Conservation (phyloP, 2,888 invertebrate species). For the Lamellibrachia columna region DNA sequence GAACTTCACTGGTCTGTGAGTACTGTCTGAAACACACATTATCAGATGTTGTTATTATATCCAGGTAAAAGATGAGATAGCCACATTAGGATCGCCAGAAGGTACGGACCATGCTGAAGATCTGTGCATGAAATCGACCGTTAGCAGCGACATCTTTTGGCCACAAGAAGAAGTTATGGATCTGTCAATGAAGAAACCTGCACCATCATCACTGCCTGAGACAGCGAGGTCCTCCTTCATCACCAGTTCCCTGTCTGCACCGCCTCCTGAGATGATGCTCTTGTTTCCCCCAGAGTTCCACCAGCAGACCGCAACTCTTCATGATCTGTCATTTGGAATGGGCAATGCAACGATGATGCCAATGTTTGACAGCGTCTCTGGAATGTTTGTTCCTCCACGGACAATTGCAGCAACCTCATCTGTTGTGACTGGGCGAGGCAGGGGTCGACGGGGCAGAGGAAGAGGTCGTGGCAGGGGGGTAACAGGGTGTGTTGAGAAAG, state of each 20-base stretch:
- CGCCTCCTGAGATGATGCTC: neutral
- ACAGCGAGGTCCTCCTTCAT: neutral
- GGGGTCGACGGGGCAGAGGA: neutral
- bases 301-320: neutral
- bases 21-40: too few species aligned
- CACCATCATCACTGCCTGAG: constrained; percentile 18
- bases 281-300: constrained; percentile 26
- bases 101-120: neutral
- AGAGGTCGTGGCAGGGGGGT: neutral
- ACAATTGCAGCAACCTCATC: constrained; percentile 24
- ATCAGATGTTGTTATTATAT: too few species aligned
- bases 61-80: neutral
- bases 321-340: constrained; percentile 23
- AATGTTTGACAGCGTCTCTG: constrained; percentile 38
- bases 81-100: neutral
- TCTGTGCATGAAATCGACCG: neutral
- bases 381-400: constrained; percentile 37
- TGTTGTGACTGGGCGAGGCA: constrained; percentile 13
- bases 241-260: neutral
- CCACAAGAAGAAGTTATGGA: constrained; percentile 41
- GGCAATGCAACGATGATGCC: constrained; percentile 41
- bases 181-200: constrained; percentile 42
- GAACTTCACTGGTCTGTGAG: too few species aligned
- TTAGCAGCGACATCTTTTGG: neutral
- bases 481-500: neutral